Percentiles rank a stretch among this genome's conserved stretches.
Evolutionary conservation across 2,888 invertebrate species (phyloP).

Genomic region (Ochropleura leucogaster): DNA sequence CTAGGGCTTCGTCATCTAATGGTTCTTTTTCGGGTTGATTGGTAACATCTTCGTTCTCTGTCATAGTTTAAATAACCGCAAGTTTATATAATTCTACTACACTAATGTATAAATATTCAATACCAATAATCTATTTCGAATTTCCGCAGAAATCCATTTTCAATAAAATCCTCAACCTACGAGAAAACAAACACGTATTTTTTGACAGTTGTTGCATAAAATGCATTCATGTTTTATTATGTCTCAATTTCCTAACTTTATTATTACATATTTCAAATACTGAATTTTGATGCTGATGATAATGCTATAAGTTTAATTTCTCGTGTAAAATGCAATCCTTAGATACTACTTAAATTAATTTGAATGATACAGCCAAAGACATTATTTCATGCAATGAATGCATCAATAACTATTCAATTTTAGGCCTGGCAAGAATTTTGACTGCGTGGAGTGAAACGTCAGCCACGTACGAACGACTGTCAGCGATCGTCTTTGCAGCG

Average conservation of each 20-base stretch:
- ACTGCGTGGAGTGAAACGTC: constrained; percentile 90
- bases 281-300: background rate
- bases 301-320: background rate
- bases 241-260: background rate
- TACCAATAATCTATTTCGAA: constrained; percentile 56
- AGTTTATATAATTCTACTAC: constrained; percentile 57
- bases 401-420: constrained; percentile 40
- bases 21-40: constrained; percentile 85
- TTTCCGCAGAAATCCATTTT: constrained; percentile 72
- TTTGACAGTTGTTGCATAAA: constrained; percentile 66
- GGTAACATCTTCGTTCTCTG: constrained; percentile 86
- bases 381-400: constrained; percentile 26
- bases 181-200: constrained; percentile 78
- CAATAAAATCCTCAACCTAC: constrained; percentile 59
- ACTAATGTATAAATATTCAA: constrained; percentile 48
- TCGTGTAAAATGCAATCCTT: background rate
- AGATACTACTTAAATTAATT: no score
- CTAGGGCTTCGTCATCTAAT: constrained; percentile 87
- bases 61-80: constrained; percentile 83
- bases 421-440: constrained; percentile 76
- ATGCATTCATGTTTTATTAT: constrained; percentile 39
- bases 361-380: background rate
- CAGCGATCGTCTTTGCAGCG: constrained; percentile 69
- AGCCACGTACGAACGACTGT: constrained; percentile 87
- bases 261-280: background rate